Conservation (phyloP, 1,140 invertebrate genomes). For the Brachionus paranguensis region DNA sequence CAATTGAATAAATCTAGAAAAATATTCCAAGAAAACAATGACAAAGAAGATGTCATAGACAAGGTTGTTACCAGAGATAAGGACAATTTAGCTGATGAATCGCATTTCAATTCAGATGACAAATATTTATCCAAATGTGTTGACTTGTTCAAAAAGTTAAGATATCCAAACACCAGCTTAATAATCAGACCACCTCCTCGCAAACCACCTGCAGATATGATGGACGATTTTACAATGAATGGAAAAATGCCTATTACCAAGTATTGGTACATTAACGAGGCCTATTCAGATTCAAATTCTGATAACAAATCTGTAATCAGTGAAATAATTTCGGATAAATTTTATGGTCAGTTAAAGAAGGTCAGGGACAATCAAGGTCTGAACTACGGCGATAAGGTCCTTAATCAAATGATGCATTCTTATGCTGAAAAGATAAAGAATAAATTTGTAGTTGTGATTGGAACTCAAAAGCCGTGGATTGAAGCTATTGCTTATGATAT, state of each 20-base stretch:
- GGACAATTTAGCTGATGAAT: not conserved
- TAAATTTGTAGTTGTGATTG: conserved; percentile 9
- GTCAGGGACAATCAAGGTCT: not conserved
- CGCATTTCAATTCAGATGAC: not conserved
- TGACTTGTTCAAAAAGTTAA: not conserved
- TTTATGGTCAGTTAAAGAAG: not conserved
- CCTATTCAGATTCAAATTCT: conserved; percentile 6
- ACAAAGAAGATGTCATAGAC: not conserved
- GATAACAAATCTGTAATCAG: not conserved
- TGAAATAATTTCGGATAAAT: not conserved
- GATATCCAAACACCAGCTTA: not conserved
- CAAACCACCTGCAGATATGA: not conserved
- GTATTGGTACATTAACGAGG: not conserved
- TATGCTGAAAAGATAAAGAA: not conserved
- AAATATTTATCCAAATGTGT: not conserved
- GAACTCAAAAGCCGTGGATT: not conserved
- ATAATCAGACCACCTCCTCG: not conserved
- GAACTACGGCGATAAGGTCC: not conserved
- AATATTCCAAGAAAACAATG: not conserved
- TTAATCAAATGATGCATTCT: not conserved
- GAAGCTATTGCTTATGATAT: not conserved
- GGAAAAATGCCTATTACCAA: conserved; percentile 21
- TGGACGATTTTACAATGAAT: not conserved
- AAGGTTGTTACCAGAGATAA: not conserved
- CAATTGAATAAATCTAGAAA: not conserved